These are phyloP conservation scores for Aphelenchoides fujianensis DNA, from an alignment of 1,140 invertebrate species.

Conservation along the genomic window DNA sequence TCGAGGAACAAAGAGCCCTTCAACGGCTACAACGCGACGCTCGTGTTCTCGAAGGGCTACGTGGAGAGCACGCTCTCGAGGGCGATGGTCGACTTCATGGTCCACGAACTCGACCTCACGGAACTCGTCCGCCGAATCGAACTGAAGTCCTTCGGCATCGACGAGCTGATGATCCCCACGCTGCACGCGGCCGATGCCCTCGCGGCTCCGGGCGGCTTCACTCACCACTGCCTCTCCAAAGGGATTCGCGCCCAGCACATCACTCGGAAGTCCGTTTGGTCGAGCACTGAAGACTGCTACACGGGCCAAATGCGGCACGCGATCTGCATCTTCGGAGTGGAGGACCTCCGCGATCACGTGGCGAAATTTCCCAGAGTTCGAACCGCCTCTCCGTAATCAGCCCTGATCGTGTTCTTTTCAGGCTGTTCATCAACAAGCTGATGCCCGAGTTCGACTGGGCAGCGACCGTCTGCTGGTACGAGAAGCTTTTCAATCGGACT, in stretches of 20 bases:
- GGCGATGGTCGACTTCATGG: slow-evolving; percentile 34
- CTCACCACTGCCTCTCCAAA: slow-evolving; percentile 30
- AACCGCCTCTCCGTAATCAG: too few species aligned
- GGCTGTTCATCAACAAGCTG: slow-evolving; percentile 44
- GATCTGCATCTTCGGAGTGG: slow-evolving; percentile 45
- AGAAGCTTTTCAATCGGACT: slow-evolving; percentile 33
- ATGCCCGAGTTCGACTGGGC: slow-evolving; percentile 43
- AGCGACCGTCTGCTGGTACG: slow-evolving; percentile 43
- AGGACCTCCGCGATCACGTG: slow-evolving; percentile 34
- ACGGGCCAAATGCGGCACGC: slow-evolving; percentile 21
- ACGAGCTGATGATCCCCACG: slow-evolving; percentile 39
- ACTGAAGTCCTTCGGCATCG: slow-evolving; percentile 25
- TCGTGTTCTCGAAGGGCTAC: slow-evolving; percentile 40
- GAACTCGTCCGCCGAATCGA: slow-evolving; percentile 32
- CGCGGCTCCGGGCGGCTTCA: slow-evolving; percentile 40
- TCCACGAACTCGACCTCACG: slow-evolving; percentile 35
- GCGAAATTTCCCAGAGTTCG: slow-evolving; percentile 30
- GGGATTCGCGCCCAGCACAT: slow-evolving; percentile 4
- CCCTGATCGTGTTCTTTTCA: too few species aligned
- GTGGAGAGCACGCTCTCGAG: slow-evolving; percentile 22
- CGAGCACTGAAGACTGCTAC: not conserved
- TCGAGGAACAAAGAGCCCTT: slow-evolving; percentile 14
- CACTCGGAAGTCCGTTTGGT: slow-evolving; percentile 26
- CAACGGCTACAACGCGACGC: slow-evolving; percentile 9
- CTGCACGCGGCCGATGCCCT: slow-evolving; percentile 35